Base-by-base conservation (phyloP, 2,888 invertebrate genomes). In the Morpho achilles region DNA sequence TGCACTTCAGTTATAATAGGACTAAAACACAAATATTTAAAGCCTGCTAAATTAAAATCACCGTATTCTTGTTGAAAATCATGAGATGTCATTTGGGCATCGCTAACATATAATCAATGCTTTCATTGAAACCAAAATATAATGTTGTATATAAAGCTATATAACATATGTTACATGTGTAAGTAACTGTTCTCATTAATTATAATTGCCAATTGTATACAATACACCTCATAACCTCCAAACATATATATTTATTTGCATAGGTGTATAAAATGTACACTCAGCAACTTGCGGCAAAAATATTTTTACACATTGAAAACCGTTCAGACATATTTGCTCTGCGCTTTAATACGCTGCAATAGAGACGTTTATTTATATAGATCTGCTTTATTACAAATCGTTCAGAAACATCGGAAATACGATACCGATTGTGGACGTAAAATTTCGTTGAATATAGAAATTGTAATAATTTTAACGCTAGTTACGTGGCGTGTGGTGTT, bases 181-280 rank as follows among this genome's bases (percentile, higher is more conserved):
- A 32, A 32, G 4, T 32, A 32, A 32, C 32, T 32, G 32, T 32
- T 32, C 32, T 32, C 32, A 32, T 32, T 32, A 32, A 32, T 32
- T 32, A 32, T 32, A 32, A 32, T 32, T 32, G 32, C 32, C 32
- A 32, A 32, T 32, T 2, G 32, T 32, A 32, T 32, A 32, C 3
- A 51, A 51, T 23, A 23, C 43, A 39, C 32, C n/a, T 16, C 8
- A 22, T 48, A 60, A 72, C 74, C 75, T 76, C 73, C 67, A 66
- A 74, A 69, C 69, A 70, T 70, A 72, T 63, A 50, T 61, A 67
- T 62, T 65, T 80, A 75, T 81, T 81, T 80, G 73, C 75, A 74
- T 79, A 81, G 82, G 77, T 82, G 80, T 73, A 72, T 69, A 68
- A 62, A 63, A 73, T 69, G 69, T 63, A 72, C 59, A 61, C 55